phyloP scores from a whole-genome alignment of 30 jellyfish, hydroid and myxozoan genomes.

The Cassiopea xamachana region DNA sequence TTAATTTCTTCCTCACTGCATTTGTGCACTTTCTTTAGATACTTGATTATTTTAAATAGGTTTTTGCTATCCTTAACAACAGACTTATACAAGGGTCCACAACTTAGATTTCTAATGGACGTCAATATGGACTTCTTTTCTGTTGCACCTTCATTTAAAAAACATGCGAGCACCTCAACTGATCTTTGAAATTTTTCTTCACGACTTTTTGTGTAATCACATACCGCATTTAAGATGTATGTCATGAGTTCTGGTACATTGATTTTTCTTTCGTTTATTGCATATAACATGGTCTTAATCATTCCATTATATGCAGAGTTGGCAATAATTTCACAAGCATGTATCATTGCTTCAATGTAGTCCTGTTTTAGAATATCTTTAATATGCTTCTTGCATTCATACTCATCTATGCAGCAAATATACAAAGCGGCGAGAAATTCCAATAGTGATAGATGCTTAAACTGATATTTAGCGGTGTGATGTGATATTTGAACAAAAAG shows the following conservation, averaged over 20 bases:
- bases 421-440: not conserved
- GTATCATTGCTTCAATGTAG: not conserved
- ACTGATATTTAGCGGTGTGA: not conserved
- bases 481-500: not conserved
- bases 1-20: not conserved
- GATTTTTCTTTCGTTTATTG: no score
- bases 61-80: not conserved
- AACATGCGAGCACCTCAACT: no score
- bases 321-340: not conserved
- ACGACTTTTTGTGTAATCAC: no score
- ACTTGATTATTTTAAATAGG: not conserved
- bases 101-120: not conserved
- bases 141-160: no score
- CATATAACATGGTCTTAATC: no score
- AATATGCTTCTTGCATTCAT: not conserved
- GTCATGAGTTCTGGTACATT: no score
- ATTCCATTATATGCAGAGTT: no score
- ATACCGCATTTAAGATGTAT: no score
- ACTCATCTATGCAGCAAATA: not conserved
- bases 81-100: not conserved
- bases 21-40: not conserved
- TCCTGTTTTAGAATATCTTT: not conserved
- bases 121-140: no score
- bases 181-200: no score
- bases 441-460: not conserved